Base-by-base conservation (phyloP, 2,113 vertebrate species). In the Gymnocephalus cernua region DNA sequence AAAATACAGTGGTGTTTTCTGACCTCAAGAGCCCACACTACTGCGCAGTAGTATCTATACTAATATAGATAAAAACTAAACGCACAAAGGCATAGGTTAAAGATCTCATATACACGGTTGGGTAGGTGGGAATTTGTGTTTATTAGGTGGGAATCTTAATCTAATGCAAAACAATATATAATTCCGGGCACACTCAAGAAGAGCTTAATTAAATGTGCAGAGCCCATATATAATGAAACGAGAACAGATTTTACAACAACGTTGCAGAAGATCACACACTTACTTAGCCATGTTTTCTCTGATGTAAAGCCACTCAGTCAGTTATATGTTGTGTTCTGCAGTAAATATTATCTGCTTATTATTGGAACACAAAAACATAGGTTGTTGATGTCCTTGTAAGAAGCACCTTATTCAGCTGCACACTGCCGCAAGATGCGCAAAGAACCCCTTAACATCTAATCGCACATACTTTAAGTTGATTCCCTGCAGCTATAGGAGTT, bases 331-430 rank as follows among this genome's bases (percentile, higher is more conserved):
- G 23, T 67, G 8, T 58, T 75, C 14, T 45, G 38, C n/a, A 23
- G 3, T 15, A 6, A 25, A 27, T 50, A 4, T 32, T 21, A 9
- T 32, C 19, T 18, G 23, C 9, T 47, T 23, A 27, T 27, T 25
- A 62, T 65, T 9, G 4, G 10, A 74, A 65, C 57, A 51, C 12
- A 53, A 51, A 29, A 4, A n/a, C 7, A 27, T 15, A 21, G n/a
- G 5, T 35, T 19, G 58, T 19, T 35, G 41, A 3, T 18, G 47
- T 76, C 62, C 38, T 79, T 76, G 41, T 68, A 59, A 4, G 53
- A 80, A 74, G 67, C 64, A 3, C 57, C 68, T 84, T 51, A 74
- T 69, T 74, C 61, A 14, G 41, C 18, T 74, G 21, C 59, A 38
- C 54, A 6, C 53, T 51, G 14, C 57, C 58, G 1, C 27, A 69